Evolutionary conservation across 2,113 vertebrate species (phyloP).

Genomic region (Micromys minutus): DNA sequence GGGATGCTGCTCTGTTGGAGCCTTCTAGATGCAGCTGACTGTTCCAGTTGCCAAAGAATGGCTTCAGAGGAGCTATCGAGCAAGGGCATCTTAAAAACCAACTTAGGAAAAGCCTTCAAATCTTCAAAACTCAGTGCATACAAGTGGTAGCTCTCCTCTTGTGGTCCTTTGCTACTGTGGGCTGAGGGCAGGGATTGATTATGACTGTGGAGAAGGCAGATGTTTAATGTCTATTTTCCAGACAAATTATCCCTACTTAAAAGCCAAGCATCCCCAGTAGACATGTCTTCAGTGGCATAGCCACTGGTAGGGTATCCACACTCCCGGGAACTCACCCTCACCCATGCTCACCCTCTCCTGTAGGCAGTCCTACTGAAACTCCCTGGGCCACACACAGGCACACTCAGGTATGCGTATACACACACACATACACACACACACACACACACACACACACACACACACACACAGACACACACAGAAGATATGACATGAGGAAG

Average conservation of each 20-base stretch:
- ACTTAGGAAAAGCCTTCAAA: neutral
- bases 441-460: neutral
- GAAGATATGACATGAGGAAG: neutral
- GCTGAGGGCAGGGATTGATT: neutral
- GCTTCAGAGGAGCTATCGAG: neutral
- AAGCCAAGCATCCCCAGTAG: neutral
- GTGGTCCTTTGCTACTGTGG: neutral
- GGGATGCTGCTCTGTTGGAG: neutral
- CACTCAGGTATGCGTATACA: neutral
- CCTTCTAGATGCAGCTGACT: neutral
- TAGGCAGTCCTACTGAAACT: neutral
- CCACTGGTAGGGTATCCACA: neutral
- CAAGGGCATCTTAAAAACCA: neutral
- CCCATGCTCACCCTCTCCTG: neutral
- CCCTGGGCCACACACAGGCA: neutral
- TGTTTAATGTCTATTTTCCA: neutral
- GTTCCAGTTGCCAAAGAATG: neutral
- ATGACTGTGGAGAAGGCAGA: neutral
- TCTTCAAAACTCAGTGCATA: neutral
- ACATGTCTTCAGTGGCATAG: neutral
- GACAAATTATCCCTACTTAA: neutral
- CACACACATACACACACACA: neutral
- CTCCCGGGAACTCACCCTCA: neutral
- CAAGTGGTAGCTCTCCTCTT: neutral
- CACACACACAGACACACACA: neutral